Conservation (phyloP, 2,113 vertebrate genomes). For the Ictidomys tridecemlineatus region DNA sequence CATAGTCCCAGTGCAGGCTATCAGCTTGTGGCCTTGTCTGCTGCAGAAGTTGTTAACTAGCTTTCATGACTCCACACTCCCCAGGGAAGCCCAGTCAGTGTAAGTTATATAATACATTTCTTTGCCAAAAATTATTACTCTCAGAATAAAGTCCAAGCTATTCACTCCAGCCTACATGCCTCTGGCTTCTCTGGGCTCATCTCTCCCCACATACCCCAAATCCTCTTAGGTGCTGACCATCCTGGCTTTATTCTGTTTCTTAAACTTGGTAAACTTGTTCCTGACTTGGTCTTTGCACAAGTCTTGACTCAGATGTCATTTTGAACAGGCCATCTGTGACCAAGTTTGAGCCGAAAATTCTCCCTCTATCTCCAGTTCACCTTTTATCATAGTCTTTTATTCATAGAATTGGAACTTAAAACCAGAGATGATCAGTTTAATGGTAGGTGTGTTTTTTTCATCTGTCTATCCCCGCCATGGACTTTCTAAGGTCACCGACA, state of each 20-base stretch:
- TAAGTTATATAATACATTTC: neutral
- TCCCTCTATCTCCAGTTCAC: neutral
- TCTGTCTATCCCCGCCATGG: neutral
- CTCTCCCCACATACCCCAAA: neutral
- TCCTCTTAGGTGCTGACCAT: neutral
- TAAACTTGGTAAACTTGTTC: neutral
- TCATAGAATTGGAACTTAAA: neutral
- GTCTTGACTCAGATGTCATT: neutral
- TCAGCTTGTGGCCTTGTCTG: neutral
- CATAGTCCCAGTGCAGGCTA: neutral
- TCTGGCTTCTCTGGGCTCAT: neutral
- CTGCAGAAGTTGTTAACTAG: conserved; percentile 23
- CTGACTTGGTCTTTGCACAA: neutral
- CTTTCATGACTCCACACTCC: neutral
- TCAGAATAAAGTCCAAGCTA: neutral
- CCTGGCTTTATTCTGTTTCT: neutral
- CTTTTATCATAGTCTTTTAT: neutral
- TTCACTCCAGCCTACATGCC: neutral
- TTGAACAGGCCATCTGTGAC: neutral
- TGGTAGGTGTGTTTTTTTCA: neutral
- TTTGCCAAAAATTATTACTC: neutral
- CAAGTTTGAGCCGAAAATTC: neutral
- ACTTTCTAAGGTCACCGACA: neutral
- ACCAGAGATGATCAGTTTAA: neutral
- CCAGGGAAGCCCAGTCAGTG: neutral